Evolutionary conservation across 2,797 vertebrate species (phyloP).

Genomic region (Gymnothorax reevesii): DNA sequence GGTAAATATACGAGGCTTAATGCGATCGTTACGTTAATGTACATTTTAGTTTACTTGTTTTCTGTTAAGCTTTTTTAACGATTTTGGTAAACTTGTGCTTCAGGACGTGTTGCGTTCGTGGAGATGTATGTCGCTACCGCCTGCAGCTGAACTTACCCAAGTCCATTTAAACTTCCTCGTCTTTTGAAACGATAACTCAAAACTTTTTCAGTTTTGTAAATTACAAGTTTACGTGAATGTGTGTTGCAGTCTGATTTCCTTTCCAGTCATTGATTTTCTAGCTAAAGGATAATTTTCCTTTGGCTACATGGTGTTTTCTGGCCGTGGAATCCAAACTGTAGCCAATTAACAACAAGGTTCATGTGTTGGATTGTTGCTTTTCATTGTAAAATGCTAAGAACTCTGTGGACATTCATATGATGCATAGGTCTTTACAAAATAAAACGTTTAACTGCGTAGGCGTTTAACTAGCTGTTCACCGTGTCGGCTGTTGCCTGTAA

Average conservation of each 20-base stretch:
- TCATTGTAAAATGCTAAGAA: background rate
- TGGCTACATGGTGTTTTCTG: background rate
- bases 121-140: background rate
- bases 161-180: slow-evolving; percentile 24
- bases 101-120: slow-evolving; percentile 10
- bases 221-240: background rate
- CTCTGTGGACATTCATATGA: no score
- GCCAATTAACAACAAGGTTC: background rate
- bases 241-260: background rate
- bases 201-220: background rate
- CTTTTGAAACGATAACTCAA: background rate
- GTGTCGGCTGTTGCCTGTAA: background rate
- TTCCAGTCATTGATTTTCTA: background rate
- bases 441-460: background rate
- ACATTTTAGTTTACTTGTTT: background rate
- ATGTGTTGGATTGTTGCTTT: background rate
- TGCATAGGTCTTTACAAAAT: background rate
- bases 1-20: background rate
- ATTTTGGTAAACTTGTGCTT: slow-evolving; percentile 16
- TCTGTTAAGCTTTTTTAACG: background rate
- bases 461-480: background rate
- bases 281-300: background rate
- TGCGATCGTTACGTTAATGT: background rate
- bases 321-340: slow-evolving; percentile 3
- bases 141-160: background rate